phyloP scores from a whole-genome alignment of 2,888 invertebrate genomes.

The Leptinotarsa peninsularis region DNA sequence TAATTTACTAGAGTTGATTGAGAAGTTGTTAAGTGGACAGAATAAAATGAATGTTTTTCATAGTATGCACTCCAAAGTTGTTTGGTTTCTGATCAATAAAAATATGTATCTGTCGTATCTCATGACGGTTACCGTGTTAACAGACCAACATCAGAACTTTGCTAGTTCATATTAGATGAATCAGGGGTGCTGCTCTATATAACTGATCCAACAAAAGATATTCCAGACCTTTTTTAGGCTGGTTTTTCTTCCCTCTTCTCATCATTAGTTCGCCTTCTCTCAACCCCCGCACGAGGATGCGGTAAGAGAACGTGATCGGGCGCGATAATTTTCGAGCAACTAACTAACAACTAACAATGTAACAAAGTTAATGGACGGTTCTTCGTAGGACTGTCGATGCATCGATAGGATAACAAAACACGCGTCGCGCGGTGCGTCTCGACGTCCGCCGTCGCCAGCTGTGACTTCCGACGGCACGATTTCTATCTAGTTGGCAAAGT shows the following conservation, averaged over 20 bases:
- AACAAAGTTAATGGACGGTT: constrained; percentile 64
- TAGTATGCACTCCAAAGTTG: too few species aligned
- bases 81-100: too few species aligned
- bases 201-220: too few species aligned
- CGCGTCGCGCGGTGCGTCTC: constrained; percentile 36
- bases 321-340: constrained; percentile 64
- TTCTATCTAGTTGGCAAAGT: constrained; percentile 30
- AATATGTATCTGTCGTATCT: too few species aligned
- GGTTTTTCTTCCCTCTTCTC: not conserved
- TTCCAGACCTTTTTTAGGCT: too few species aligned
- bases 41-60: too few species aligned
- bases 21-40: too few species aligned
- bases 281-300: constrained; percentile 48
- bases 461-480: constrained; percentile 41
- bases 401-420: constrained; percentile 49
- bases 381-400: constrained; percentile 28
- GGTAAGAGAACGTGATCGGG: constrained; percentile 61
- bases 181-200: too few species aligned
- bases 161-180: too few species aligned
- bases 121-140: too few species aligned
- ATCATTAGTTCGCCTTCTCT: constrained; percentile 20
- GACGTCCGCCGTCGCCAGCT: constrained; percentile 28
- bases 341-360: constrained; percentile 65
- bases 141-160: too few species aligned
- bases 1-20: too few species aligned